Evolutionary conservation across 2,888 invertebrate species (phyloP).

Genomic region (Eulithis testata): DNA sequence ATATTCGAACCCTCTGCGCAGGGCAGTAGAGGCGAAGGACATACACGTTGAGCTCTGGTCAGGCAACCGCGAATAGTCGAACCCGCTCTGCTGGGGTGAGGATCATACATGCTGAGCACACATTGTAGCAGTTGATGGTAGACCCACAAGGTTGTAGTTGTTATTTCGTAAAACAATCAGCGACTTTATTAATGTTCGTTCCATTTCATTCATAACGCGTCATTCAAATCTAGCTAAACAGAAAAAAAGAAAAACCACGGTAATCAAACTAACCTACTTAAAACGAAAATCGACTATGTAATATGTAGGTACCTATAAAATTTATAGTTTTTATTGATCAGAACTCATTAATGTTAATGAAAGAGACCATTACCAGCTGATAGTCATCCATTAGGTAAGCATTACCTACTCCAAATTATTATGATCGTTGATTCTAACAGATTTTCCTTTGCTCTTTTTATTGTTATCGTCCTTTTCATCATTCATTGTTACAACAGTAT

Average conservation of each 20-base stretch:
- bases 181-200: conserved; percentile 4
- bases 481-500: background rate
- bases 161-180: conserved; percentile 1
- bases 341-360: conserved; percentile 4
- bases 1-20: background rate
- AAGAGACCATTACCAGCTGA: conserved; percentile 16
- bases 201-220: conserved; percentile 15
- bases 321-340: conserved; percentile 1
- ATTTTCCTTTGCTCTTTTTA: background rate
- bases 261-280: conserved; percentile 18
- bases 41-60: conserved; percentile 10
- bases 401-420: conserved; percentile 5
- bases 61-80: conserved; percentile 12
- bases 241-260: conserved; percentile 32
- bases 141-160: conserved; percentile 13
- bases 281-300: conserved; percentile 12
- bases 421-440: background rate
- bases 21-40: conserved; percentile 5
- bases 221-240: conserved; percentile 40
- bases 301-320: background rate
- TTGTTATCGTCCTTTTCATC: no score
- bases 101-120: conserved; percentile 9
- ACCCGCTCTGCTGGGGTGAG: background rate
- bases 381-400: conserved; percentile 5
- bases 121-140: conserved; percentile 10